Evolutionary conservation across 1,140 invertebrate genomes (phyloP).

Genomic region (Pogonognathellus flavescens): DNA sequence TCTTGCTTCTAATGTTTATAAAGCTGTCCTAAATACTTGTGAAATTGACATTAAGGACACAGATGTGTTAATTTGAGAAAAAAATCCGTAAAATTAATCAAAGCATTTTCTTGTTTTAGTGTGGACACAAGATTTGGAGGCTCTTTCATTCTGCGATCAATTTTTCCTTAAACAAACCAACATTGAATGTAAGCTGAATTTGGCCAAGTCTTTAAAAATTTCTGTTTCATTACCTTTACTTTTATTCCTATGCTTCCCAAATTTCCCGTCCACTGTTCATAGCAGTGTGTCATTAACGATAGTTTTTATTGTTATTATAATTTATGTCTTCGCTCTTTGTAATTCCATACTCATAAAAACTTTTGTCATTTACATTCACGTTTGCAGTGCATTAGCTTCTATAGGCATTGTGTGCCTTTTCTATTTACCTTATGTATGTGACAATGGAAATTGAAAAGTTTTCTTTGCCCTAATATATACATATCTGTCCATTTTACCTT

Average conservation of each 20-base stretch:
- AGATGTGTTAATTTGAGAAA: too few species aligned
- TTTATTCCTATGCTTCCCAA: background rate
- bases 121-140: constrained; percentile 26
- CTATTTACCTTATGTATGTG: too few species aligned
- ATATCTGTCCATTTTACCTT: background rate
- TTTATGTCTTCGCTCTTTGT: background rate
- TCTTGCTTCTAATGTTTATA: too few species aligned
- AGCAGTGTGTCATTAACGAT: background rate
- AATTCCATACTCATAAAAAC: too few species aligned
- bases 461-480: background rate
- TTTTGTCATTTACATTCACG: too few species aligned
- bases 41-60: too few species aligned
- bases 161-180: constrained; percentile 45
- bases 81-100: too few species aligned
- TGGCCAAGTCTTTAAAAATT: background rate
- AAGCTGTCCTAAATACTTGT: too few species aligned
- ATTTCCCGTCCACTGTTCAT: background rate
- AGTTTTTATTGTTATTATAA: too few species aligned
- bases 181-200: background rate
- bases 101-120: too few species aligned
- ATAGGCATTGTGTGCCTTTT: too few species aligned
- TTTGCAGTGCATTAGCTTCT: too few species aligned
- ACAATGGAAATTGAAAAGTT: background rate
- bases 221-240: background rate
- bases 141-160: constrained; percentile 3